Percentiles rank a stretch among this genome's conserved stretches.
Conservation (phyloP, 2,113 vertebrate species). For the Leptobrachium leishanense region DNA sequence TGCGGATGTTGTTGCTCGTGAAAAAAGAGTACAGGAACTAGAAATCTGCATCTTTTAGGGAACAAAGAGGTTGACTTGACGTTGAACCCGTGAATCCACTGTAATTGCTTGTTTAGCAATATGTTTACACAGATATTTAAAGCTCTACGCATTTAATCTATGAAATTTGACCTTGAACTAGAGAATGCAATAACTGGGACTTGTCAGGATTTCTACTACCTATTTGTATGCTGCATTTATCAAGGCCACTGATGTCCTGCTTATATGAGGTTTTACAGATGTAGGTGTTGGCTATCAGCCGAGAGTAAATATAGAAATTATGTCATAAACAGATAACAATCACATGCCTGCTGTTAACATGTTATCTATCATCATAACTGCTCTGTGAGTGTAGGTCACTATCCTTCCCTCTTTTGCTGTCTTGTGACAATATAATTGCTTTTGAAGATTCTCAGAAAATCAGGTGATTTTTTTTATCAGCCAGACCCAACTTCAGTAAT, state of each 20-base stretch:
- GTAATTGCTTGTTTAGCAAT: not conserved
- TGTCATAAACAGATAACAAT: conserved; percentile 35
- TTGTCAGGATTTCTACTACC: not conserved
- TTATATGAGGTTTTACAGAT: conserved; percentile 21
- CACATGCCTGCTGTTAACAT: conserved; percentile 30
- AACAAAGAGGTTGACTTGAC: not conserved
- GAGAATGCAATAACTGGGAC: not conserved
- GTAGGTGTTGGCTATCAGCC: conserved; percentile 33
- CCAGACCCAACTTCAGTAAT: too few species aligned
- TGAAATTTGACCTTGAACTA: not conserved
- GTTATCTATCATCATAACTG: conserved; percentile 24
- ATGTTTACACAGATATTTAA: not conserved
- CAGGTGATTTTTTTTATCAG: not conserved
- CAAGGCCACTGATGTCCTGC: conserved; percentile 26
- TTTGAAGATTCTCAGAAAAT: conserved; percentile 6
- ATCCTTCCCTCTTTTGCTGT: conserved; percentile 29
- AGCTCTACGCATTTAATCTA: not conserved
- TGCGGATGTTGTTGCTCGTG: too few species aligned
- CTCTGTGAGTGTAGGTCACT: conserved; percentile 8
- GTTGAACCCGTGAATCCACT: too few species aligned
- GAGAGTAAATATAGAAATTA: conserved; percentile 30
- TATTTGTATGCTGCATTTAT: conserved; percentile 2
- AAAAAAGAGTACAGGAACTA: too few species aligned
- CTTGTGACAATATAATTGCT: conserved; percentile 11
- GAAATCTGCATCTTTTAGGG: not conserved